Evolutionary conservation across 2,797 vertebrate species (phyloP), one percentile per base, ranked within the genome.

Genomic region (Sebastes oblongus): DNA sequence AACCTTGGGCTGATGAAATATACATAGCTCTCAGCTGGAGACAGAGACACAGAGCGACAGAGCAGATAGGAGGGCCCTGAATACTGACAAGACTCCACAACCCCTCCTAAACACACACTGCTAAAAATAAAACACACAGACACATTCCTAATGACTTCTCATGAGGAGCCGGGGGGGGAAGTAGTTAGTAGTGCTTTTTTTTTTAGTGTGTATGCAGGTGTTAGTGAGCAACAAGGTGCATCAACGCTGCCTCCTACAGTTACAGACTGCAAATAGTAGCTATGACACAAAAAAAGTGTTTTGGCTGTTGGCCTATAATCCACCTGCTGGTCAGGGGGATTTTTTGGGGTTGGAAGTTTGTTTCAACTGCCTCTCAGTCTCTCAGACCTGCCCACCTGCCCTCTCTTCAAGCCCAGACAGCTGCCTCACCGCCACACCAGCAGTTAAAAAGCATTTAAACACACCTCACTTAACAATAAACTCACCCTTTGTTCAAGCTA

Each of bases 1-100:
- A 88, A 93, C 89, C 92, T 88, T 82, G 87, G 92, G 89, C 89
- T 93, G 93, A 95, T 95, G 92, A 95, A 95, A 95, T 95, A 95
- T 94, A 95, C 94, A 95, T 94, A 85, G 84, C 87, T 90, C 92
- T 92, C 91, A 92, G 91, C 83, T 86, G 92, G 89, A 94, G 92
- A 91, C 87, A 86, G 84, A 93, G 79, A 92, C 85, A 91, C 80
- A 62, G 87, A 84, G 83, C 86, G 83, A 92, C 82, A 86, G 86
- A 92, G 89, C 78, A 91, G 87, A 90, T 50, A 50, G 91, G 86
- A 93, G 81, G 88, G 83, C 90, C 90, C 86, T 78, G 82, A 90
- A 94, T 89, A 93, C 89, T 91, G 88, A 91, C 81, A 82, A 91
- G 89, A 86, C 90, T 89, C 81, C 42, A 46, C 84, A 75, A 82